Conservation (phyloP, 2,797 vertebrate species). For the Falco peregrinus region DNA sequence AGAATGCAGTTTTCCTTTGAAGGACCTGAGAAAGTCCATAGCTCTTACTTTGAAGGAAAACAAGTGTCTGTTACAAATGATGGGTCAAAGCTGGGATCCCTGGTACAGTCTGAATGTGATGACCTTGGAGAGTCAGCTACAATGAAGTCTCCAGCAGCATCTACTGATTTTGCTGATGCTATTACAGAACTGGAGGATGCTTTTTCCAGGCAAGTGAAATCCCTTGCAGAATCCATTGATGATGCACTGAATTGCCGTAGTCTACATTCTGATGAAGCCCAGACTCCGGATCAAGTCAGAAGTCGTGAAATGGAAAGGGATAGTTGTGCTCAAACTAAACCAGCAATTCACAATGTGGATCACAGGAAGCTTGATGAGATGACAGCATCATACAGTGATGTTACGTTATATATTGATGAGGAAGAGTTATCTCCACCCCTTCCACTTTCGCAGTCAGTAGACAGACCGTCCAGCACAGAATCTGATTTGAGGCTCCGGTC, state of each 20-base stretch:
- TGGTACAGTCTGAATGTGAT: constrained; percentile 83
- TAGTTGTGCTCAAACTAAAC: constrained; percentile 78
- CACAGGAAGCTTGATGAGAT: constrained; percentile 91
- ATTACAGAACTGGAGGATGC: constrained; percentile 97
- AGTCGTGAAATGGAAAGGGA: constrained; percentile 83
- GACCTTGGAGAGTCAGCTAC: constrained; percentile 81
- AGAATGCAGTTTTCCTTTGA: constrained; percentile 99
- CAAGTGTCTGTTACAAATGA: constrained; percentile 91
- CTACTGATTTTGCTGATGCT: constrained; percentile 90
- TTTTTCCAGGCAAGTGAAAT: constrained; percentile 97
- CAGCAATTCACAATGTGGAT: constrained; percentile 77
- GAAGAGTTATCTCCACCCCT: constrained; percentile 94
- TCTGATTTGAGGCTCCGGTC: constrained; percentile 87
- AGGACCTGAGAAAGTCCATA: constrained; percentile 97
- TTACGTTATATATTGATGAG: constrained; percentile 96
- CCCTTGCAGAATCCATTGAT: constrained; percentile 95
- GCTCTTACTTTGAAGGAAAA: constrained; percentile 97
- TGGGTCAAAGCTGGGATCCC: constrained; percentile 82
- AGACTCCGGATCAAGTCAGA: constrained; percentile 74
- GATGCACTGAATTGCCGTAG: constrained; percentile 95
- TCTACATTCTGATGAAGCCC: constrained; percentile 87
- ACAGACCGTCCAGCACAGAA: constrained; percentile 87
- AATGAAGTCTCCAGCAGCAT: constrained; percentile 83
- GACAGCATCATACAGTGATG: constrained; percentile 95
- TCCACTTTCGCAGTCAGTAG: constrained; percentile 84